phyloP scores from a whole-genome alignment of 53 echinoderm and acorn worm species.

The Paracentrotus lividus region DNA sequence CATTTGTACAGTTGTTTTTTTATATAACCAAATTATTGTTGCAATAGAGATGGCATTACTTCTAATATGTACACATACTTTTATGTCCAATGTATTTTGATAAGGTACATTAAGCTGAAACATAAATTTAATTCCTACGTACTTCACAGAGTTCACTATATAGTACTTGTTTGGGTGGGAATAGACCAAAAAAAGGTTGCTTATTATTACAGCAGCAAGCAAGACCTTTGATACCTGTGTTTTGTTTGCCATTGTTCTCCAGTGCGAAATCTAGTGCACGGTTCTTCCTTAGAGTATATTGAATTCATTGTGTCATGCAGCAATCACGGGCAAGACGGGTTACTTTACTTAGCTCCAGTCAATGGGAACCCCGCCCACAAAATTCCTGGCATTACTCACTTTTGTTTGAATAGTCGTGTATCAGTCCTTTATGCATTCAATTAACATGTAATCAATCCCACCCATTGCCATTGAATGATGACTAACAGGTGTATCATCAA shows the following conservation, averaged over 20 bases:
- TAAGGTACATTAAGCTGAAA: not conserved
- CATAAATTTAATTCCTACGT: not conserved
- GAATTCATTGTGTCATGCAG: slow-evolving; percentile 1
- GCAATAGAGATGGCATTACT: too few species aligned
- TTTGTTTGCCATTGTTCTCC: slow-evolving; percentile 25
- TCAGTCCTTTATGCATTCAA: not conserved
- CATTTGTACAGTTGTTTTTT: too few species aligned
- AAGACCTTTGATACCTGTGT: slow-evolving; percentile 41
- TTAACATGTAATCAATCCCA: slow-evolving; percentile 4
- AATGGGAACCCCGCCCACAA: slow-evolving; percentile 40
- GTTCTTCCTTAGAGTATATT: slow-evolving; percentile 8
- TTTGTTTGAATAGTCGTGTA: not conserved
- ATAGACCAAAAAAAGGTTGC: not conserved
- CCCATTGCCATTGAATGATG: slow-evolving; percentile 2
- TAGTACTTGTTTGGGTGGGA: not conserved
- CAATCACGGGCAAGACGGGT: not conserved
- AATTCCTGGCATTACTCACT: slow-evolving; percentile 61
- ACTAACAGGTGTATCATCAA: slow-evolving; percentile 2
- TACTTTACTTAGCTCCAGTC: slow-evolving; percentile 26
- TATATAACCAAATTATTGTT: too few species aligned
- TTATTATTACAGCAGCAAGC: not conserved
- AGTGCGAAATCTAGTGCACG: not conserved
- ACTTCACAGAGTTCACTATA: too few species aligned
- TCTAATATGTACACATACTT: too few species aligned
- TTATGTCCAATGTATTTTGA: not conserved